Percentiles rank a stretch among this genome's conserved stretches.
Evolutionary conservation across 1,140 invertebrate genomes (phyloP).

Genomic region (Calosoma granatense): DNA sequence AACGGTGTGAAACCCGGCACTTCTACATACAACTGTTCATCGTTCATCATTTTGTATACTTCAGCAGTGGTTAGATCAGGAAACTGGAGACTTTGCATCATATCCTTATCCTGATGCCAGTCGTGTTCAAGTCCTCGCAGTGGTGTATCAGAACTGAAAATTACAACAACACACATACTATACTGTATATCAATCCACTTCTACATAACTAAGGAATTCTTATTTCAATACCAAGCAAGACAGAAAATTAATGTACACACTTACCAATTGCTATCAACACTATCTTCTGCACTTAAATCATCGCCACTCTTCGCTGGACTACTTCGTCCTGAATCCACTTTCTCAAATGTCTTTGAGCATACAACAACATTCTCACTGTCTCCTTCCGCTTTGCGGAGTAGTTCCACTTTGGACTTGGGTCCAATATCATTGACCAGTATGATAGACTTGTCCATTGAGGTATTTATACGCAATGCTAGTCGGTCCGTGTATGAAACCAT

Average conservation of each 20-base stretch:
- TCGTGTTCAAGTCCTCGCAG: not conserved
- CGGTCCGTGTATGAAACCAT: slow-evolving; percentile 24
- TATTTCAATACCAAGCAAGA: not conserved
- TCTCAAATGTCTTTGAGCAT: slow-evolving; percentile 40
- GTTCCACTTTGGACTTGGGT: slow-evolving; percentile 44
- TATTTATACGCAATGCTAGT: slow-evolving; percentile 8
- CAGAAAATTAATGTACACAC: slow-evolving; percentile 3
- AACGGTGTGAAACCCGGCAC: slow-evolving; percentile 56
- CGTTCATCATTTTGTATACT: slow-evolving; percentile 46
- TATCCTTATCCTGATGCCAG: slow-evolving; percentile 14
- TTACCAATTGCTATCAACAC: slow-evolving; percentile 40
- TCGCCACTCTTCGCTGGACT: slow-evolving; percentile 39
- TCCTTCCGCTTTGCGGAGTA: slow-evolving; percentile 41
- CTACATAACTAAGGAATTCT: not conserved
- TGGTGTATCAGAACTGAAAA: not conserved
- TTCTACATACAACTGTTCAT: slow-evolving; percentile 51
- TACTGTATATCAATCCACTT: too few relatives aligned
- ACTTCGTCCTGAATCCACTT: slow-evolving; percentile 47
- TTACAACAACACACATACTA: not conserved
- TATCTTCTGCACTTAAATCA: slow-evolving; percentile 28
- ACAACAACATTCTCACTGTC: slow-evolving; percentile 39
- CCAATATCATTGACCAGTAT: slow-evolving; percentile 47
- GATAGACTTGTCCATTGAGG: slow-evolving; percentile 24
- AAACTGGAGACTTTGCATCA: slow-evolving; percentile 32
- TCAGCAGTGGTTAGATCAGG: slow-evolving; percentile 40